Evolutionary conservation across 2,888 invertebrate genomes (phyloP).

Genomic region (Nymphalis urticae): DNA sequence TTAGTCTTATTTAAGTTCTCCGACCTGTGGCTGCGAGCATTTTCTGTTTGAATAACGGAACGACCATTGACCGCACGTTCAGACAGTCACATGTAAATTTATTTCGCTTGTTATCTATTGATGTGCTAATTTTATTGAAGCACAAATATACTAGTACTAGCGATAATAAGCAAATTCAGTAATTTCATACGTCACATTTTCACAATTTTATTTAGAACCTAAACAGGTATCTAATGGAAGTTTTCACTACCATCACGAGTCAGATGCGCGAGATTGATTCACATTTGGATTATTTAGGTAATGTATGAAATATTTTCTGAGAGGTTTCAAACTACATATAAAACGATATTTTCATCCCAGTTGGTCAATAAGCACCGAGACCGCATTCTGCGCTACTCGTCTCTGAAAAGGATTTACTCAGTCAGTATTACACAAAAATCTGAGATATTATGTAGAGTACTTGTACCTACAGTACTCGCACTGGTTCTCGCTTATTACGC

Average conservation of each 20-base stretch:
- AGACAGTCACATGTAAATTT: conserved; percentile 15
- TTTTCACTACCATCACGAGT: too few relatives aligned
- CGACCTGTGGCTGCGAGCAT: conserved; percentile 16
- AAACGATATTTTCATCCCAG: background rate
- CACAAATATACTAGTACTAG: background rate
- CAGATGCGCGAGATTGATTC: too few relatives aligned
- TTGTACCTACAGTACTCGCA: background rate
- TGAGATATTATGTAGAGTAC: background rate
- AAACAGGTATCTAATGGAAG: too few relatives aligned
- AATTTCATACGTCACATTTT: too few relatives aligned
- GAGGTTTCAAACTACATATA: too few relatives aligned
- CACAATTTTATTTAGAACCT: too few relatives aligned
- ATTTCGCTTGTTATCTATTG: conserved; percentile 11
- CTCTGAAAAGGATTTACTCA: background rate
- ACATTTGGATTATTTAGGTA: too few relatives aligned
- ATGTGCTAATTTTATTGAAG: conserved; percentile 17
- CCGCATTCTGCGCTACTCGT: background rate
- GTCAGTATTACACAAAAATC: background rate
- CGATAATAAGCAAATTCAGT: too few relatives aligned
- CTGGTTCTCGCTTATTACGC: background rate
- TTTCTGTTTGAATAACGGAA: conserved; percentile 21
- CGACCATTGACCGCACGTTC: conserved; percentile 15
- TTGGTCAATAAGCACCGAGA: background rate
- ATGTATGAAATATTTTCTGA: too few relatives aligned
- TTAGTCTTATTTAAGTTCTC: conserved; percentile 17